These are phyloP conservation scores for Trigoniulus corallinus DNA, from an alignment of 1,140 invertebrate species.

Conservation along the genomic window DNA sequence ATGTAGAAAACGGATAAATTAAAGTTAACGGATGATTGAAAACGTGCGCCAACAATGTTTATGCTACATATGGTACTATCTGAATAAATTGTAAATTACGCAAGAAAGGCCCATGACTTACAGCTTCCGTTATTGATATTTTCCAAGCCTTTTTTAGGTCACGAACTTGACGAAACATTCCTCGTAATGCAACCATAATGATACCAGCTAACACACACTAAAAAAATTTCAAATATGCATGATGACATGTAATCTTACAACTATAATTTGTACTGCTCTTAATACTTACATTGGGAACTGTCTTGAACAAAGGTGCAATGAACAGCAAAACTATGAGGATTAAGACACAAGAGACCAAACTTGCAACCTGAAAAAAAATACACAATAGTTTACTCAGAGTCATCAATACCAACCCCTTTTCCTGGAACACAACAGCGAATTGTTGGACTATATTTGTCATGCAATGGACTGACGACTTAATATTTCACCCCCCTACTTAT, in stretches of 20 bases:
- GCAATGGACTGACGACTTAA: too few relatives aligned
- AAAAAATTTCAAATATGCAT: slow-evolving; percentile 13
- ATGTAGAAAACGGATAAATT: too few relatives aligned
- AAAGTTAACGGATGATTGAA: neutral
- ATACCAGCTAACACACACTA: slow-evolving; percentile 70
- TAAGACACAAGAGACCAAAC: slow-evolving; percentile 44
- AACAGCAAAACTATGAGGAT: slow-evolving; percentile 58
- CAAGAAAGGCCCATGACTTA: too few relatives aligned
- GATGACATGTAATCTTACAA: neutral
- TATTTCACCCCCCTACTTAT: too few relatives aligned
- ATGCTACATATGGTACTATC: too few relatives aligned
- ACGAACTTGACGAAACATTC: slow-evolving; percentile 64
- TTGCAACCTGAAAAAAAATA: slow-evolving; percentile 41
- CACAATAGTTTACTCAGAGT: too few relatives aligned
- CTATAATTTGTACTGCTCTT: neutral
- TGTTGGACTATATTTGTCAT: too few relatives aligned
- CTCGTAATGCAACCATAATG: slow-evolving; percentile 77
- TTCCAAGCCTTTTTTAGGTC: slow-evolving; percentile 55
- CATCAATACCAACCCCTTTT: too few relatives aligned
- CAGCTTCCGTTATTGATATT: slow-evolving; percentile 38
- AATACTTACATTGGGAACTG: slow-evolving; percentile 47
- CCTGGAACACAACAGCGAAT: too few relatives aligned
- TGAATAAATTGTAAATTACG: neutral
- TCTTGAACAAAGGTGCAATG: slow-evolving; percentile 68
- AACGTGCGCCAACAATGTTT: neutral